Base-by-base conservation (phyloP, 2,888 invertebrate genomes). In the Lymantria monacha region DNA sequence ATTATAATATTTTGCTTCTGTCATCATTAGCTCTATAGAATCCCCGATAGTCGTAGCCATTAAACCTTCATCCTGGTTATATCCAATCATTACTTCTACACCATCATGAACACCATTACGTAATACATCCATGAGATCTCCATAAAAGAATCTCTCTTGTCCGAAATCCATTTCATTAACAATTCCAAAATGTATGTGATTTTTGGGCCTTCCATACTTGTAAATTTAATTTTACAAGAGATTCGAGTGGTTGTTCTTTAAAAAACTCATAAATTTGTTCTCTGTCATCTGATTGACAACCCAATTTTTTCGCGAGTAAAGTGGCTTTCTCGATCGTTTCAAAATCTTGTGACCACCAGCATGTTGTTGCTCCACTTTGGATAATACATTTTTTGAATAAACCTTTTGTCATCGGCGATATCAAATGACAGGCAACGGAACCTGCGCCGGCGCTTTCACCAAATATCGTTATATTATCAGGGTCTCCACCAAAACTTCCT, bases 71-170 rank as follows among this genome's bases (percentile, higher is more conserved):
- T 95, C 93, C 14, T 93, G 92, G 7, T 93, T 95, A 10, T 94
- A 82, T 3, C 96, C 96, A 15, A 93, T 88, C 76, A 96, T 93
- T 74, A 95, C 92, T 0, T 95, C 95, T 0, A 94, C 85, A 3
- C 68, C 77, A 56, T 79, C 68, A 41, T 93, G 83, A 9, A 85
- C 81, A 9, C 93, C 93, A 7, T 85, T 78, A 63, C 83, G 81
- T 12, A 90, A 59, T 12, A 80, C 72, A 9, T 93, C 84, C 9
- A 52, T 49, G 3, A 63, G 46, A 45, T 81, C 72, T 14, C 79
- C 82, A 40, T 59, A 64, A 51, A 83, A 83, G 49, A 79, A 86
- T 51, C 69, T 70, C 59, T 85, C 83, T 8, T 70, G 55, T 11
- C 71, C 74, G 55, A 83, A 84, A 49, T 79, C 51, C 36, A 77